These are phyloP conservation scores for Todus mexicanus DNA, from an alignment of 2,797 vertebrate genomes.

Conservation along the genomic window DNA sequence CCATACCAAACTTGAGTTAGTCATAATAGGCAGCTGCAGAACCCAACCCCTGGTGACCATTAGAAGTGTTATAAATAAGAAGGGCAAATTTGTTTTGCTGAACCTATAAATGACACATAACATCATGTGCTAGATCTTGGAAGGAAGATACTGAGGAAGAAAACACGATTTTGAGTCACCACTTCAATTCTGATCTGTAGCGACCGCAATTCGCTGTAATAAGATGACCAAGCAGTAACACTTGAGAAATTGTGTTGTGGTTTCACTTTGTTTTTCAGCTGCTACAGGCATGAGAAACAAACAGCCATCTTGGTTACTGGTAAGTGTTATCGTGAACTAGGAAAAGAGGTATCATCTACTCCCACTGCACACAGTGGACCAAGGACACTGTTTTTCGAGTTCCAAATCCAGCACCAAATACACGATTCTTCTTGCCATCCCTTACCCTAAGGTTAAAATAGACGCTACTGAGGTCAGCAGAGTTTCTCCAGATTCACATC, in stretches of 20 bases:
- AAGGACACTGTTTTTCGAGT: not conserved
- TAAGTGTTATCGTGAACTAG: not conserved
- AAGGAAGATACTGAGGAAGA: not conserved
- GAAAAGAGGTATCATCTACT: not conserved
- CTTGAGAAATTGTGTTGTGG: fast-evolving
- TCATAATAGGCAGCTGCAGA: slow-evolving; percentile 56
- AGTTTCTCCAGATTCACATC: not conserved
- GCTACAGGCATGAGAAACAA: not conserved
- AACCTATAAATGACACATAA: not conserved
- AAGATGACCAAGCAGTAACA: not conserved
- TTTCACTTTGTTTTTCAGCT: not conserved
- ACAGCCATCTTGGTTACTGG: not conserved
- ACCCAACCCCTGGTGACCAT: not conserved
- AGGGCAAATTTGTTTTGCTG: slow-evolving; percentile 34
- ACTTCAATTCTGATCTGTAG: not conserved
- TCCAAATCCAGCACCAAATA: not conserved
- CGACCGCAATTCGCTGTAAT: not conserved
- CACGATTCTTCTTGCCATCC: not conserved
- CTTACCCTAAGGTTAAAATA: not conserved
- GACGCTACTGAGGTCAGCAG: not conserved
- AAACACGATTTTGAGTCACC: not conserved
- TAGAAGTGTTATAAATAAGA: not conserved
- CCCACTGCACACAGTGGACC: not conserved
- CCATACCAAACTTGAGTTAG: slow-evolving; percentile 38
- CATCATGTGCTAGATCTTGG: not conserved